A percentile compares a stretch with the other conserved stretches of the same genome.
Evolutionary conservation across 2,113 vertebrate genomes (phyloP).

Genomic region (Oceanodroma tethys): DNA sequence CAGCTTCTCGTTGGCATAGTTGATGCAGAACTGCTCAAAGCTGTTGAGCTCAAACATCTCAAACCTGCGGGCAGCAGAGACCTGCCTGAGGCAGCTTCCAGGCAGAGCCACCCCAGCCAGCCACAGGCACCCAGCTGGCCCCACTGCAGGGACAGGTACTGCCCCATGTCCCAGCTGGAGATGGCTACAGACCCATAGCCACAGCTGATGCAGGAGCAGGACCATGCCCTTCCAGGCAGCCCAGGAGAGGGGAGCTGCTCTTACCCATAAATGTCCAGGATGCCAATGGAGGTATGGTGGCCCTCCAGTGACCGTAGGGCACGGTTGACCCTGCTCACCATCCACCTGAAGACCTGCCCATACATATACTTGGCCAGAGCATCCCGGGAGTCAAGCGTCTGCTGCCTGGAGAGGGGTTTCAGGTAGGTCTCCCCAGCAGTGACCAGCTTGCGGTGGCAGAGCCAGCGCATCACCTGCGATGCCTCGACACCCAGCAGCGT

Average conservation of each 20-base stretch:
- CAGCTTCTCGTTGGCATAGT: slow-evolving; percentile 87
- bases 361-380: slow-evolving; percentile 80
- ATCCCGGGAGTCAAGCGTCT: slow-evolving; percentile 64
- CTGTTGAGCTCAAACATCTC: slow-evolving; percentile 83
- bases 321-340: slow-evolving; percentile 72
- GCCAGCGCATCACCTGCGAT: slow-evolving; percentile 74
- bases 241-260: neutral
- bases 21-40: slow-evolving; percentile 90
- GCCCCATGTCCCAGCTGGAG: neutral
- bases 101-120: neutral
- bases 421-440: slow-evolving; percentile 74
- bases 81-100: neutral
- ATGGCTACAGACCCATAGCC: neutral
- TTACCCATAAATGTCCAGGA: slow-evolving; percentile 81
- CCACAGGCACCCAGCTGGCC: neutral
- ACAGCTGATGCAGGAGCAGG: neutral
- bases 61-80: slow-evolving; percentile 61
- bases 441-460: slow-evolving; percentile 76
- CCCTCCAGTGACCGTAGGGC: slow-evolving; percentile 61
- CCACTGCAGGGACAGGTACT: neutral
- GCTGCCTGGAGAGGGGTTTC: slow-evolving; percentile 74
- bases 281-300: slow-evolving; percentile 70
- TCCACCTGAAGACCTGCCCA: slow-evolving; percentile 75
- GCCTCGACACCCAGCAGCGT: slow-evolving; percentile 72
- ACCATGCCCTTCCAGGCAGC: neutral